Evolutionary conservation across 1,140 invertebrate species (phyloP), one percentile per base, ranked within the genome.

Genomic region (Hylyphantes graminicola): DNA sequence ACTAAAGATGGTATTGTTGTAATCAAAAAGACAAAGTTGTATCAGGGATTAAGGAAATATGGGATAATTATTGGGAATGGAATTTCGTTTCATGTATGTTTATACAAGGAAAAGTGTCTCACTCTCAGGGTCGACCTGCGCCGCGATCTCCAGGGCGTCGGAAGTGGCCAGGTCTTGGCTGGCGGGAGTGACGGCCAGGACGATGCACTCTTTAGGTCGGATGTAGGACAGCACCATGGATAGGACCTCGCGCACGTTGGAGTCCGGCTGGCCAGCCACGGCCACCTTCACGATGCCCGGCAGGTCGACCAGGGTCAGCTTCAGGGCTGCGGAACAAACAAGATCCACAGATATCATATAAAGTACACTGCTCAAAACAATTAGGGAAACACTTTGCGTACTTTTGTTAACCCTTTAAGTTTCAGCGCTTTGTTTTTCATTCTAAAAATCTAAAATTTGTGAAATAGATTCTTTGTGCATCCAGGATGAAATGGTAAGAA

Each of bases 161-260:
- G 96, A 97, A 88, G 97, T 98, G 63, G 97, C 96, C 90, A 98
- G 64, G n/a, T 84, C 82, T 79, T 96, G 96, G 90, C 98, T 98
- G 83, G 96, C 97, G 67, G 97, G 96, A n/a, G 96, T 97, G 13
- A 98, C 97, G 73, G 97, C 97, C 87, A 98, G 91, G 89, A 98
- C 97, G 67, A 98, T 93, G 90, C 96, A 97, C 77, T 95, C 97
- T 87, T 98, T 96, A 86, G 96, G 94, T 85, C 93, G 93, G 86
- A 98, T 97, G 90, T 97, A 98, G 88, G 96, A 95, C 89, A 97
- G 94, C 87, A 98, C 95, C 96, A 98, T 98, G 72, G 92, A 93
- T 89, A 94, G 94, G 88, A 98, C 98, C 92, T 98, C 96, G 76
- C 93, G 91, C 90, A 98, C 96, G 89, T 98, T 98, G 89, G 97